Conservation (phyloP, 2,113 vertebrate species). For the Trematomus loennbergii region DNA sequence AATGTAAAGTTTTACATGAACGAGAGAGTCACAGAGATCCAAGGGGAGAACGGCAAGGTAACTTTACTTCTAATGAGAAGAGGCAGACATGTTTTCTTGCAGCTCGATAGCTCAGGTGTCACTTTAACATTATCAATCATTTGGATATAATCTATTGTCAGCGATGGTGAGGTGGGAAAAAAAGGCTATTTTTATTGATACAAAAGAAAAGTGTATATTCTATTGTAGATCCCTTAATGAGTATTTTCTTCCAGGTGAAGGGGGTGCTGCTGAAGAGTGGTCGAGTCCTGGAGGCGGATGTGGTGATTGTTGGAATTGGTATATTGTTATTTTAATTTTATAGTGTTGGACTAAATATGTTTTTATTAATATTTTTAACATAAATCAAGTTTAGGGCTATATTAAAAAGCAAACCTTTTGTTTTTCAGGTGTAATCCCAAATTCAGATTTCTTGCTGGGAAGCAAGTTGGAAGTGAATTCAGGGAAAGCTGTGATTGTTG, state of each 20-base stretch:
- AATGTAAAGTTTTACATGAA: slow-evolving; percentile 89
- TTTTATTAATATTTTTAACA: neutral
- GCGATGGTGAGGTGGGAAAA: neutral
- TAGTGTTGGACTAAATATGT: too few relatives aligned
- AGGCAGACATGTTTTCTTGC: neutral
- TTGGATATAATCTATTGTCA: neutral
- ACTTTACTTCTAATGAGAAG: neutral
- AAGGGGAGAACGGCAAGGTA: slow-evolving; percentile 87
- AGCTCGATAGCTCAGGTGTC: neutral
- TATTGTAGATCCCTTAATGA: neutral
- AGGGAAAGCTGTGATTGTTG: slow-evolving; percentile 83
- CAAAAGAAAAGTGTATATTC: neutral
- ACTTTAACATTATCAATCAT: neutral
- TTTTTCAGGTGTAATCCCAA: slow-evolving; percentile 85
- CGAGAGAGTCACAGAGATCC: slow-evolving; percentile 82
- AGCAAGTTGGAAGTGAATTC: slow-evolving; percentile 81
- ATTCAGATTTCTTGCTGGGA: slow-evolving; percentile 83
- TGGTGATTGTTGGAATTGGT: slow-evolving; percentile 90
- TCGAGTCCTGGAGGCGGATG: slow-evolving; percentile 82
- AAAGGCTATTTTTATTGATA: neutral
- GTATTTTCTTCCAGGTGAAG: slow-evolving; percentile 80
- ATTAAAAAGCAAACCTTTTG: neutral
- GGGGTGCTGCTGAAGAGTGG: slow-evolving; percentile 84
- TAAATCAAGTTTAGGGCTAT: neutral
- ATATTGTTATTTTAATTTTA: neutral